Evolutionary conservation across 2,113 vertebrate species (phyloP), one percentile per base, ranked within the genome.

Genomic region (Jaculus jaculus): DNA sequence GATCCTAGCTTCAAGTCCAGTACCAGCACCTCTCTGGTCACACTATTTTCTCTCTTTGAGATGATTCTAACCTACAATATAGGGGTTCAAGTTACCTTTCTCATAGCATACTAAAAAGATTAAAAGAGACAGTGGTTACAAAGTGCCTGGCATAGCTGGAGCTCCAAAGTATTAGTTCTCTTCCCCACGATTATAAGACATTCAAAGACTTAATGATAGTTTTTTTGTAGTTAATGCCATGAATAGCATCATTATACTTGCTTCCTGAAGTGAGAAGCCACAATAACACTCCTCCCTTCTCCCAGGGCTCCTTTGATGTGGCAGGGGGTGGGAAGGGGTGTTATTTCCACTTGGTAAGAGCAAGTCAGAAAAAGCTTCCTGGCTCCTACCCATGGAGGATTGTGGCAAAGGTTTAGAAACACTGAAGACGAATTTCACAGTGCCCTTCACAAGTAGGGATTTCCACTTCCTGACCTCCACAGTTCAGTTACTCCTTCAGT

Each of bases 191-290:
- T 96, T 96, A 96, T 92, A 96, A 92, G 97, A 92, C 93, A 95
- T 94, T 94, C 92, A 94, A 94, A 90, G 95, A 95, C 93, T 96
- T 97, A 96, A 97, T 96, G 93, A 94, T 94, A 93, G 96, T 93
- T 93, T 94, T 94, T 96, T 95, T 94, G 92, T 92, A 95, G 95
- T 96, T 96, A 97, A 97, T 92, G 88, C 93, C 93, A 94, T 96
- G 96, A 97, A 96, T 97, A 84, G 97, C 92, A 86, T 96, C 90
- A 96, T 96, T 97, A 95, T 96, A 32, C 92, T 96, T 97, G 95
- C 93, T 97, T 96, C 93, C 88, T 96, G 96, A 96, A 96, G 97
- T 97, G 97, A 96, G 95, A 97, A 96, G 96, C 94, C 95, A 94
- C 96, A 96, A 84, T 96, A 95, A 94, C 96, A 92, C 95, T 96